Base-by-base conservation (phyloP, 2,888 invertebrate species). In the Cheilosia pagana region DNA sequence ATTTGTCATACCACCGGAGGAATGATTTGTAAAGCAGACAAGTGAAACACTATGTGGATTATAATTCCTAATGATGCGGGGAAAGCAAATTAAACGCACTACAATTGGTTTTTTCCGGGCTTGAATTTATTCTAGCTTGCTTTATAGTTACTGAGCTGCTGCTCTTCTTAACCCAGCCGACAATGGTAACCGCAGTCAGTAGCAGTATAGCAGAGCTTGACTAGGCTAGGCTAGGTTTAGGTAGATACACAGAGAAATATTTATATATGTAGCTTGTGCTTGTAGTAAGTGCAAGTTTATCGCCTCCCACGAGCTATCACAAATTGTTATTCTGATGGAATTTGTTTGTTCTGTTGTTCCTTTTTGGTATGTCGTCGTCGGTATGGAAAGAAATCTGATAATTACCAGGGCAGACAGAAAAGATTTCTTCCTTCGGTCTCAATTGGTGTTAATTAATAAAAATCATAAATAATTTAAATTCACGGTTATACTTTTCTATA, bases 51-150 rank as follows among this genome's bases (percentile, higher is more conserved):
- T 75, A 65, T 75, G 65, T 81, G 67, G 53, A 85, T 85, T 85
- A 85, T 81, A 75, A 85, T 85, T 85, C 81, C 75, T 81, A 85
- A 85, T 75, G 85, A 81, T 85, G 81, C 75, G 85, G 75, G 82
- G 79, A 74, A 85, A 85, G 86, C 87, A 88, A 88, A 88, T 91
- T 91, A 90, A 91, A 90, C 89, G 88, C 89, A 90, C 90, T 89
- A 89, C 91, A 92, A 92, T 92, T 92, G 91, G 91, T 90, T 90
- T 91, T 91, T 92, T 92, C 92, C 92, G 92, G 92, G 89, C 91
- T 85, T 60, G 75, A 71, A 81, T 76, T 85, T 79, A 85, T 81
- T 79, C 75, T 74, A 70, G 72, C 63, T 74, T 31, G 10, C 14
- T 57, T 31, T 31, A 45, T 16, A 41, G 1, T 1, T 14, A 16